Evolutionary conservation across 2,797 vertebrate species (phyloP).

Genomic region (Pangasius larnaudii): DNA sequence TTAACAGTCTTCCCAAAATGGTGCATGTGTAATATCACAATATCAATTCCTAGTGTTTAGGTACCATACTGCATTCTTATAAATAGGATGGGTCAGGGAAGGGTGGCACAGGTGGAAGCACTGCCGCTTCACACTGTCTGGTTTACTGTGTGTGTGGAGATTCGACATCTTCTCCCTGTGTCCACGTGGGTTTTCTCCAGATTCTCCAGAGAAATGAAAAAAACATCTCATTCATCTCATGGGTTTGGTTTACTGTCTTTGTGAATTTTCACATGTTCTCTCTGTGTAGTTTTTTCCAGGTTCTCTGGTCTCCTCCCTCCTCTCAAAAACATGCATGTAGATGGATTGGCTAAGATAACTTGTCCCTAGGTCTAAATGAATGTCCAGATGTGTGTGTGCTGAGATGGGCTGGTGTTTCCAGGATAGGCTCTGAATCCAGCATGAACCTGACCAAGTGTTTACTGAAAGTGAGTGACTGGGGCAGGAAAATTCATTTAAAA

Average conservation of each 20-base stretch:
- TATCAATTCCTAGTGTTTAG: neutral
- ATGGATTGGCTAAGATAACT: neutral
- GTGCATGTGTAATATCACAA: neutral
- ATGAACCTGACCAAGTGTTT: neutral
- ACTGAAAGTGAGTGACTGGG: neutral
- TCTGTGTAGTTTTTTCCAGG: neutral
- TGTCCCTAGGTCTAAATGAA: neutral
- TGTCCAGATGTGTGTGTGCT: neutral
- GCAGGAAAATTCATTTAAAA: neutral
- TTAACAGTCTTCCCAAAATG: constrained; percentile 7
- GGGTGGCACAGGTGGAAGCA: neutral
- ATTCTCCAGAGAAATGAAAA: neutral
- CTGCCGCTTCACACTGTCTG: neutral
- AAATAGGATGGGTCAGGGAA: neutral
- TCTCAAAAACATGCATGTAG: too few relatives aligned
- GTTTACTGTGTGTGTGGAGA: neutral
- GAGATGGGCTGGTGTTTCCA: neutral
- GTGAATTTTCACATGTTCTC: neutral
- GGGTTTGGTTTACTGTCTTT: neutral
- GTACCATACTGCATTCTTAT: neutral
- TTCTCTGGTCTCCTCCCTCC: neutral
- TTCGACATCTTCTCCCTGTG: neutral
- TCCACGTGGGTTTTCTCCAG: neutral
- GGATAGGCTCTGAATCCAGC: neutral
- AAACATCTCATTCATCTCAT: neutral